Percentiles rank a stretch among this genome's conserved stretches.
Evolutionary conservation across 2,888 invertebrate genomes (phyloP).

Genomic region (Tolmerus cingulatus): DNA sequence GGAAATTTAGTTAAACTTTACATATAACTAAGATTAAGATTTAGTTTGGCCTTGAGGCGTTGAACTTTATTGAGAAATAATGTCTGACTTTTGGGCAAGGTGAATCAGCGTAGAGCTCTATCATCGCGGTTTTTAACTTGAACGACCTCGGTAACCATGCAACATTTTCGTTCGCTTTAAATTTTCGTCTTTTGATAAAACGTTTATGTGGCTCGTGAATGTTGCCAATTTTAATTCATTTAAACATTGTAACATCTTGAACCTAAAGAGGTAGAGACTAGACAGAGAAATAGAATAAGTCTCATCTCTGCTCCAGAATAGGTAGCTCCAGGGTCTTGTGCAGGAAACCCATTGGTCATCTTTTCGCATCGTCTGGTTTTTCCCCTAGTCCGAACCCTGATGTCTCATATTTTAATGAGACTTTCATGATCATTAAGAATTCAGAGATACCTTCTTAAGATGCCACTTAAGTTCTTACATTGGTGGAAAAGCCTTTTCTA

Average conservation of each 20-base stretch:
- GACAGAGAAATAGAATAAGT: background rate
- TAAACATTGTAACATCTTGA: background rate
- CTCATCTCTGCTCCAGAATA: background rate
- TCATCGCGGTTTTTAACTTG: background rate
- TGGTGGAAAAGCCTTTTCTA: background rate
- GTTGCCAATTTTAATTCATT: background rate
- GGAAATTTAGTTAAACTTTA: background rate
- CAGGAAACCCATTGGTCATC: background rate
- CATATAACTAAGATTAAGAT: background rate
- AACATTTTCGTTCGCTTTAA: background rate
- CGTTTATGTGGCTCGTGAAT: background rate
- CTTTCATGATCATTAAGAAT: background rate
- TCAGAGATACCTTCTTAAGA: background rate
- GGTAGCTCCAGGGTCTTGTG: background rate
- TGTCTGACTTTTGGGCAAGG: background rate
- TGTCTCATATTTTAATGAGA: background rate
- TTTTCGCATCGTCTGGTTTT: background rate
- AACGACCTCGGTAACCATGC: background rate
- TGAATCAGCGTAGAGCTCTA: constrained; percentile 5
- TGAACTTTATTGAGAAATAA: constrained; percentile 14
- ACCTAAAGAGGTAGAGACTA: background rate
- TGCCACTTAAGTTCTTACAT: background rate
- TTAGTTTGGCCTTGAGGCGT: constrained; percentile 2
- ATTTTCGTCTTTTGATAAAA: background rate
- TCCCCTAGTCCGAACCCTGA: background rate